Evolutionary conservation across 1,140 invertebrate species (phyloP).

Genomic region (Wasmannia auropunctata): DNA sequence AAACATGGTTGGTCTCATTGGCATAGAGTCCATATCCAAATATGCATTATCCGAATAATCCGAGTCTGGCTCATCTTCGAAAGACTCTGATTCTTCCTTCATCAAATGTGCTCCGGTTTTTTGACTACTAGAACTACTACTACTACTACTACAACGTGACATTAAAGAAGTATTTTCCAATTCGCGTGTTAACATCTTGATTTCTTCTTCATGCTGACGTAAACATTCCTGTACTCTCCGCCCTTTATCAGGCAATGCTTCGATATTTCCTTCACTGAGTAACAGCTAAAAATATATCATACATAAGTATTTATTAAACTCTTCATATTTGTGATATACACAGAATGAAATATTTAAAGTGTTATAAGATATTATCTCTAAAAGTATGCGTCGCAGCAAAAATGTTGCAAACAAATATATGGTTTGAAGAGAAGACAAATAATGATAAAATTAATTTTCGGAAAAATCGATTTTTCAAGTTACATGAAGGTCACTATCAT

Average conservation of each 20-base stretch:
- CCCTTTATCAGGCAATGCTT: slow-evolving; percentile 86
- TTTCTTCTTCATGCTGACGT: slow-evolving; percentile 78
- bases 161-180: slow-evolving; percentile 84
- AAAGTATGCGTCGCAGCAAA: too few species aligned
- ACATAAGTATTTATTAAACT: too few species aligned
- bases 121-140: slow-evolving; percentile 46
- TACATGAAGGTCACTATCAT: too few species aligned
- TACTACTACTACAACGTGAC: slow-evolving; percentile 66
- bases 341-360: too few species aligned
- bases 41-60: neutral
- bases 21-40: slow-evolving; percentile 35
- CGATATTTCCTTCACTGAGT: slow-evolving; percentile 83
- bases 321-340: too few species aligned
- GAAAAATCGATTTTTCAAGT: too few species aligned
- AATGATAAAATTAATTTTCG: too few species aligned
- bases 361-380: too few species aligned
- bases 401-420: too few species aligned
- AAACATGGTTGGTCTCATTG: slow-evolving; percentile 32
- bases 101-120: neutral
- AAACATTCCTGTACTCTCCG: slow-evolving; percentile 82
- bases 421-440: too few species aligned
- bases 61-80: neutral
- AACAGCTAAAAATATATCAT: slow-evolving; percentile 82
- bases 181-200: slow-evolving; percentile 80
- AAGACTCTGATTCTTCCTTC: neutral